These are phyloP conservation scores for Tethya wilhelma DNA, from an alignment of 37 sponge, comb jelly and placozoan species.

Conservation along the genomic window DNA sequence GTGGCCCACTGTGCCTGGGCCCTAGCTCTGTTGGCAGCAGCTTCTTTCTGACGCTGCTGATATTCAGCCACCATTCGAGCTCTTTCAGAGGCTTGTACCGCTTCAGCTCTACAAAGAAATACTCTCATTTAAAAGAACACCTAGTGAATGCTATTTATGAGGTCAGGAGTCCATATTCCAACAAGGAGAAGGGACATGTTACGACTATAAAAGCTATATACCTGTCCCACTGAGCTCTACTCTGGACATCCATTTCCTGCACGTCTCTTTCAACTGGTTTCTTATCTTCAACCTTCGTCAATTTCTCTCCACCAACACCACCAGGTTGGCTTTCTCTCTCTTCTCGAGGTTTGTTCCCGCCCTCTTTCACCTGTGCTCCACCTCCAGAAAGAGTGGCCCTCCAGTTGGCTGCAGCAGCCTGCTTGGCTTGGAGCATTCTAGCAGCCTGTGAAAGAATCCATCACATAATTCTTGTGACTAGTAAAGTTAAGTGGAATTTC, in stretches of 20 bases:
- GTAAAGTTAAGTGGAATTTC: background rate
- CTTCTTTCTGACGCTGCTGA: constrained; percentile 66
- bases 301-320: background rate
- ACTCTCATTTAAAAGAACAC: background rate
- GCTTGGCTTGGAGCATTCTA: constrained; percentile 60
- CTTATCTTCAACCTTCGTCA: background rate
- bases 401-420: constrained; percentile 62
- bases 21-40: constrained; percentile 86
- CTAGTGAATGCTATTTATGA: background rate
- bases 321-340: background rate
- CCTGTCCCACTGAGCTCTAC: constrained; percentile 14
- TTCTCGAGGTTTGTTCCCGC: background rate
- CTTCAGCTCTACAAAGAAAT: constrained; percentile 4
- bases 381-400: constrained; percentile 28
- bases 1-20: constrained; percentile 37
- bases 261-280: background rate
- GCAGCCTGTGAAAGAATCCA: constrained; percentile 21
- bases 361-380: background rate
- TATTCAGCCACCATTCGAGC: constrained; percentile 77
- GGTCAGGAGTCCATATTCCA: background rate
- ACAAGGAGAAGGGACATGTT: no score
- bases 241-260: constrained; percentile 1
- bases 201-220: no score
- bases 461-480: background rate
- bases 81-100: constrained; percentile 36